phyloP scores from a whole-genome alignment of 2,797 vertebrate species.

The Thripadectes ignobilis region DNA sequence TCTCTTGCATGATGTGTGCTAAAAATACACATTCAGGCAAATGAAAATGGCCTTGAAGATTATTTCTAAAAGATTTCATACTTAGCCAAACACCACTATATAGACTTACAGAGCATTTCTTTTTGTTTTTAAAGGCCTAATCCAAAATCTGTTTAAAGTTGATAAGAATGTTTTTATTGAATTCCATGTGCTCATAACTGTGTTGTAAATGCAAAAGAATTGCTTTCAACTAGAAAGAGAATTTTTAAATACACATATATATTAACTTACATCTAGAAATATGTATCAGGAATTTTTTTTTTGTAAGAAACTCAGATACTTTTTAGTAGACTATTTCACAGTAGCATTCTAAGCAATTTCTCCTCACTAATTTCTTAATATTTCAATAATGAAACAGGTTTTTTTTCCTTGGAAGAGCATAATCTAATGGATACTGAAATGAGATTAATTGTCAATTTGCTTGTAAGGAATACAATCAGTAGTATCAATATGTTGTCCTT shows the following conservation, averaged over 20 bases:
- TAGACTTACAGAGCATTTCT: not conserved
- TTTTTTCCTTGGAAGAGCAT: not conserved
- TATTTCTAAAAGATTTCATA: not conserved
- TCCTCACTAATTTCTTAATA: not conserved
- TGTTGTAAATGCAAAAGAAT: not conserved
- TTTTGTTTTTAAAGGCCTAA: conserved; percentile 16
- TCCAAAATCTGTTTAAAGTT: conserved; percentile 14
- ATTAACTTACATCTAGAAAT: not conserved
- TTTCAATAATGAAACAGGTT: not conserved
- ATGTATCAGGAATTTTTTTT: not conserved
- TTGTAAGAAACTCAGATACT: not conserved
- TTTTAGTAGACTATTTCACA: not conserved
- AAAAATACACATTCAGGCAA: not conserved
- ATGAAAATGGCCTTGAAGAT: not conserved
- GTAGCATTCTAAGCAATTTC: not conserved
- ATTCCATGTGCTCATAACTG: not conserved
- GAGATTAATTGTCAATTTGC: not conserved
- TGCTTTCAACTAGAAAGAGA: not conserved
- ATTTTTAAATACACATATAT: not conserved
- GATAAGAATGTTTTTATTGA: conserved; percentile 1
- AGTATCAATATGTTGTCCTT: not conserved
- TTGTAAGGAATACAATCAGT: not conserved
- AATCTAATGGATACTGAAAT: not conserved
- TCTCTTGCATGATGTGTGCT: not conserved
- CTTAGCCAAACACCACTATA: not conserved